phyloP scores from a whole-genome alignment of 92 coral and sea anemone species.

The Porites cylindrica region DNA sequence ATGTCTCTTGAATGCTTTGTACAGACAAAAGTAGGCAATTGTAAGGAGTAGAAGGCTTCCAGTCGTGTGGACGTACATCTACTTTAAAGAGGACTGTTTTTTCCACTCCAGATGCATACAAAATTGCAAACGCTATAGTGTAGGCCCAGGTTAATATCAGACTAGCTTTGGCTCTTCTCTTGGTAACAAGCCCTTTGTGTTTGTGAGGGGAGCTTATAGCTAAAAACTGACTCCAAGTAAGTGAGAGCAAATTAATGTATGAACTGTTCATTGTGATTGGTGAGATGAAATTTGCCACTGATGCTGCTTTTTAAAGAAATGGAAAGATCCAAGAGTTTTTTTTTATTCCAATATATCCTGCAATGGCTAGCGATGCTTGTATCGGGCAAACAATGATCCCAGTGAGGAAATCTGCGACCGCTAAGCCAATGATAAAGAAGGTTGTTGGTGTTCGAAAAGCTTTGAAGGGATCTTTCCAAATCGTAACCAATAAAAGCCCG shows the following conservation, averaged over 20 bases:
- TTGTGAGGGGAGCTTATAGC: conserved; percentile 45
- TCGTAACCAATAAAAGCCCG: conserved; percentile 67
- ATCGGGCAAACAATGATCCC: conserved; percentile 58
- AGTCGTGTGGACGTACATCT: conserved; percentile 32
- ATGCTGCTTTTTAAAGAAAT: background rate
- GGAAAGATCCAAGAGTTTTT: background rate
- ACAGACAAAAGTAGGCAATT: conserved; percentile 23
- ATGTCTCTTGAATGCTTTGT: conserved; percentile 19
- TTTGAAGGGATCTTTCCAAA: conserved; percentile 68
- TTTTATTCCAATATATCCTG: background rate
- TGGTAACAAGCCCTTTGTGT: conserved; percentile 10
- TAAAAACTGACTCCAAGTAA: conserved; percentile 41
- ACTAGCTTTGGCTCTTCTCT: conserved; percentile 5
- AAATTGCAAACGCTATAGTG: background rate
- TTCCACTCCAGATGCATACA: background rate
- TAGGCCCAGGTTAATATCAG: conserved; percentile 17
- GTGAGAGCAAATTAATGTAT: conserved; percentile 11
- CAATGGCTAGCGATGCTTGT: conserved; percentile 11
- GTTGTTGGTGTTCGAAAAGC: conserved; percentile 68
- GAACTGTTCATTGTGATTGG: conserved; percentile 32
- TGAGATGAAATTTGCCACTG: background rate
- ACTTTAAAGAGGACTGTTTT: background rate
- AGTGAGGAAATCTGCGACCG: conserved; percentile 65
- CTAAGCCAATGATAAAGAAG: conserved; percentile 57
- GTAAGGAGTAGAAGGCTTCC: conserved; percentile 5